These are phyloP conservation scores for Penaeus japonicus DNA, from an alignment of 1,140 invertebrate species.

Conservation along the genomic window DNA sequence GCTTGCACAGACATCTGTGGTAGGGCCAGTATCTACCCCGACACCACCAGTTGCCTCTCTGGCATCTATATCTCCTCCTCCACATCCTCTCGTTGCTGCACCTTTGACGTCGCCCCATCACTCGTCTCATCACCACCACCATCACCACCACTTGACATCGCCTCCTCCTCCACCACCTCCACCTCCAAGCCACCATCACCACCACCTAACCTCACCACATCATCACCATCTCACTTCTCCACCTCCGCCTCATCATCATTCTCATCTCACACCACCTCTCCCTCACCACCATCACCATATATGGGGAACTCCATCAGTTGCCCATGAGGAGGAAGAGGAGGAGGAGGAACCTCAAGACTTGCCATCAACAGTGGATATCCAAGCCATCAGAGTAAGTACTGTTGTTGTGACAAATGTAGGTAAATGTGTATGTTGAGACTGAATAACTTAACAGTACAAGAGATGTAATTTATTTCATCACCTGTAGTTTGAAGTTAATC, in stretches of 20 bases:
- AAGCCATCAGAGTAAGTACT: conserved; percentile 69
- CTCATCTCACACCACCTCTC: not conserved
- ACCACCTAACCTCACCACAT: conserved; percentile 14
- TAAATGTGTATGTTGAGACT: not conserved
- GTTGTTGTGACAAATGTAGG: no score
- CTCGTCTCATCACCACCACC: conserved; percentile 44
- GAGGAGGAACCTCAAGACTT: conserved; percentile 69
- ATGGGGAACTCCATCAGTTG: conserved; percentile 28
- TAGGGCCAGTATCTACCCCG: conserved; percentile 43
- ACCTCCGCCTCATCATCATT: conserved; percentile 25
- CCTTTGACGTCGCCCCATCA: conserved; percentile 49
- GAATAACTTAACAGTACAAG: no score
- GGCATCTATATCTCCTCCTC: conserved; percentile 48
- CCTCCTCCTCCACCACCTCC: conserved; percentile 21
- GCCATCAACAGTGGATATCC: conserved; percentile 73
- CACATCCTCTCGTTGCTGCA: conserved; percentile 41
- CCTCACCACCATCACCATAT: conserved; percentile 47
- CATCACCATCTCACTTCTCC: conserved; percentile 24
- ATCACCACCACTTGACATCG: conserved; percentile 43
- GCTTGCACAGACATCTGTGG: conserved; percentile 51
- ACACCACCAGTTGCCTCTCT: conserved; percentile 52
- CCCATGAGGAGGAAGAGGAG: conserved; percentile 65
- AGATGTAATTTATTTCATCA: not conserved
- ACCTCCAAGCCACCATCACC: conserved; percentile 27
- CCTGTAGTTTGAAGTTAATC: no score